Base-by-base conservation (phyloP, 2,888 invertebrate species). In the Geotrupes spiniger region DNA sequence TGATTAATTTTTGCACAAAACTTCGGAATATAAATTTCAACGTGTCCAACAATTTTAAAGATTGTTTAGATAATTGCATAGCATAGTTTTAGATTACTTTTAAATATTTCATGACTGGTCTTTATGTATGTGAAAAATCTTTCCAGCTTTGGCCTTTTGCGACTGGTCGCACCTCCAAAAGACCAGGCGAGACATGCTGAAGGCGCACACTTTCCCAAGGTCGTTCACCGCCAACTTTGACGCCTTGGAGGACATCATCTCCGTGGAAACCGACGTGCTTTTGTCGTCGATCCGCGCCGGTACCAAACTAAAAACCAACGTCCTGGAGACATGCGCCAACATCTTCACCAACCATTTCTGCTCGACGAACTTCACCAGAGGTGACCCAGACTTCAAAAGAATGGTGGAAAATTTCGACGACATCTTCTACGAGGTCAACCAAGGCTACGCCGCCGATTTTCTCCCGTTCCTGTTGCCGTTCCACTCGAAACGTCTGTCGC, bases 371-470 rank as follows among this genome's bases (percentile, higher is more conserved):
- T 81, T 80, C 63, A 63, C 69, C 1, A 52, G 57, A n/a, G 63
- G 71, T 28, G 69, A 80, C 59, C 33, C 54, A 2, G 65, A 66
- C 1, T 84, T 83, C 65, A 55, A 59, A 1, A 62, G 70, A 16
- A 76, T 81, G 68, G 68, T 82, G 1, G 61, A 70, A 14, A 76
- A 78, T 57, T 84, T 82, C 60, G 84, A 84, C 61, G 76, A 76
- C 28, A 77, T 85, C 36, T 85, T 85, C 66, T 81, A 76, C 68
- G 83, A 84, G 63, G 81, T 85, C 4, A 84, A 84, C 65, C 81
- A 82, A 64, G 83, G 83, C 1, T 83, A 82, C 64, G 79, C 81
- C 0, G 80, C 82, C 0, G 84, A 85, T 61, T 84, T 84, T 54
- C 67, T 84, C 39, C 84, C 84, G 0, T 78, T 79, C 60, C 60